Evolutionary conservation across 2,797 vertebrate genomes (phyloP).

Genomic region (Rallus crepitans): DNA sequence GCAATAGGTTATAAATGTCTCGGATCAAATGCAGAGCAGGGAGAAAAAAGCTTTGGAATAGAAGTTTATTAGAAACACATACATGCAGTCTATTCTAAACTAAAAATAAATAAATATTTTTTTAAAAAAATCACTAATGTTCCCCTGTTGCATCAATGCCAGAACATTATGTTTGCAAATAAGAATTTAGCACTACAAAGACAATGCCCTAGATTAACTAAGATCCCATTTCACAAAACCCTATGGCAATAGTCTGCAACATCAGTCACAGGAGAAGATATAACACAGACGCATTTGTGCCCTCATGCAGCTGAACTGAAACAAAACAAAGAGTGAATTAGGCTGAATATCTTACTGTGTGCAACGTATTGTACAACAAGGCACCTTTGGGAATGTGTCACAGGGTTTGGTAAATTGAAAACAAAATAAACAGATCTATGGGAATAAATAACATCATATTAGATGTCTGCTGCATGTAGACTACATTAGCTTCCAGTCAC

Average conservation of each 20-base stretch:
- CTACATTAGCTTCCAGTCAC: slow-evolving; percentile 66
- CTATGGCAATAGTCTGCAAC: slow-evolving; percentile 76
- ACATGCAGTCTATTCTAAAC: slow-evolving; percentile 47
- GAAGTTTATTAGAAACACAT: slow-evolving; percentile 74
- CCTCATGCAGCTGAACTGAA: slow-evolving; percentile 74
- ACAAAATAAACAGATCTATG: slow-evolving; percentile 80
- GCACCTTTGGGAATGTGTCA: slow-evolving; percentile 79
- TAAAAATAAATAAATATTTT: neutral
- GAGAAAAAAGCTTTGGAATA: slow-evolving; percentile 54
- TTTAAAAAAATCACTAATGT: slow-evolving; percentile 26
- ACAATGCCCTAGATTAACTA: slow-evolving; percentile 76
- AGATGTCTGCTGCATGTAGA: slow-evolving; percentile 71
- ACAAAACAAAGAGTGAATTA: slow-evolving; percentile 79
- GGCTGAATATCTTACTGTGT: slow-evolving; percentile 76
- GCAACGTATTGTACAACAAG: slow-evolving; percentile 75
- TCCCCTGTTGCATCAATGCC: slow-evolving; percentile 67
- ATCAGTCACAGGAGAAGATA: slow-evolving; percentile 77
- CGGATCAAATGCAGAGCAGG: slow-evolving; percentile 55
- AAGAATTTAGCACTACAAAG: slow-evolving; percentile 75
- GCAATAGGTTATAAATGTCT: slow-evolving; percentile 61
- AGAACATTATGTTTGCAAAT: slow-evolving; percentile 75
- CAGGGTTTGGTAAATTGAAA: slow-evolving; percentile 77
- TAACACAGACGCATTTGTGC: slow-evolving; percentile 74
- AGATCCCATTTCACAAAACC: slow-evolving; percentile 77
- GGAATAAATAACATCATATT: slow-evolving; percentile 81